Evolutionary conservation across 2,888 invertebrate species (phyloP), one percentile per base, ranked within the genome.

Genomic region (Yponomeuta sedellus): DNA sequence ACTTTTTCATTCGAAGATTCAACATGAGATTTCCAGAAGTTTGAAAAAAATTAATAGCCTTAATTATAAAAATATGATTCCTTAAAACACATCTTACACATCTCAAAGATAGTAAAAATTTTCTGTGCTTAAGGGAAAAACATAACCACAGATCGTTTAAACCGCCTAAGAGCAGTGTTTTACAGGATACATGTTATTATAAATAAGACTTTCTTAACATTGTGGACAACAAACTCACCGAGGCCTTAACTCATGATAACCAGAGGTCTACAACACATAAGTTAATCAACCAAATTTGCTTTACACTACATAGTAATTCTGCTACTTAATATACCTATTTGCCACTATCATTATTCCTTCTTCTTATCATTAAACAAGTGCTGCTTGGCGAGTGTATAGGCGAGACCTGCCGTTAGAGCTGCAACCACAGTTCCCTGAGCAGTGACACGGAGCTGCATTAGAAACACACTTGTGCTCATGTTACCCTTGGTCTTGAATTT

Each of bases 391-490:
- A 97, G 92, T n/a, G 92, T 91, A 75, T 95, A 95, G 0, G 91
- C 90, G 66, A 97, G 86, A 61, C 97, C 97, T 64, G 94, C 69
- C 0, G 95, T 94, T 66, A 97, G 90, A 6, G 94, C 94, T 8
- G 94, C 94, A 10, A 97, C 95, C 0, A 96, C 96, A 4, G 96
- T 94, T 28, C 96, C 95, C 81, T 97, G 97, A 0, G 97, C 97
- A 0, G 94, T 94, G 10, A 97, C 97, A 85, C 97, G 93, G 20
- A 97, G 92, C 75, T 97, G 96, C 95, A 97, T 96, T 71, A 94
- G 92, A 85, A 94, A 97, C 1, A 97, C 94, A 71, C 97, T 96
- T 1, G 96, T 93, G 73, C 96, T 95, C 95, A 96, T 95, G 69
- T 92, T 89, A 0, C 97, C 97, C 71, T 92, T 92, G 65, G 92